These are phyloP conservation scores for Bombus pascuorum DNA, from an alignment of 1,140 invertebrate species.

Conservation along the genomic window DNA sequence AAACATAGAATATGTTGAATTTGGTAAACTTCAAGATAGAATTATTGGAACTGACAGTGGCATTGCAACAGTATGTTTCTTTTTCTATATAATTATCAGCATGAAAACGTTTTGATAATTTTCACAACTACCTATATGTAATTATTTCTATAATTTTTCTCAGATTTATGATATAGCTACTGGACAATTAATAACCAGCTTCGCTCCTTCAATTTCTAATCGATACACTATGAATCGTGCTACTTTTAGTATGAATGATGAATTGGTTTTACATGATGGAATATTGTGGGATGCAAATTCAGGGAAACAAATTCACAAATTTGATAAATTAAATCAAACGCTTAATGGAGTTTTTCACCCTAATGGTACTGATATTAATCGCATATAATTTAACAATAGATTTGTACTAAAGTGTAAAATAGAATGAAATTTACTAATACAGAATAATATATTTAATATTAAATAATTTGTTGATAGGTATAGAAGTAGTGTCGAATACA, in stretches of 20 bases:
- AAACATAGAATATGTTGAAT: constrained; percentile 95
- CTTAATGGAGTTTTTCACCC: constrained; percentile 98
- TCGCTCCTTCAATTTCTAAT: constrained; percentile 93
- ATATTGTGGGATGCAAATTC: constrained; percentile 97
- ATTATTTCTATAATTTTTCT: constrained; percentile 15
- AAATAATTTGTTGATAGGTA: constrained; percentile 53
- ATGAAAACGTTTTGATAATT: neutral
- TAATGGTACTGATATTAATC: constrained; percentile 85
- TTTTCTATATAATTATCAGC: neutral
- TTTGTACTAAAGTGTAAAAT: neutral
- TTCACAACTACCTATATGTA: neutral
- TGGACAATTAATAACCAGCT: constrained; percentile 87
- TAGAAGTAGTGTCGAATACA: constrained; percentile 95
- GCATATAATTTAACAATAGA: neutral
- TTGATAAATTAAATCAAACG: constrained; percentile 98
- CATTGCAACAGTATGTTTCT: constrained; percentile 85
- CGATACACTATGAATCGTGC: constrained; percentile 97
- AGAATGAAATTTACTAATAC: neutral
- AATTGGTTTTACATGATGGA: constrained; percentile 95
- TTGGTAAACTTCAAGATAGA: constrained; percentile 94
- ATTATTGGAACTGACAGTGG: constrained; percentile 92
- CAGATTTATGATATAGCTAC: constrained; percentile 96
- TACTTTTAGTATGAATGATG: constrained; percentile 96
- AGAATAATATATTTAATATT: neutral
- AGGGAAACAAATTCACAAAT: constrained; percentile 95